Conservation (phyloP, 37 sponge, comb jelly and placozoan species). For the Corticium candelabrum region DNA sequence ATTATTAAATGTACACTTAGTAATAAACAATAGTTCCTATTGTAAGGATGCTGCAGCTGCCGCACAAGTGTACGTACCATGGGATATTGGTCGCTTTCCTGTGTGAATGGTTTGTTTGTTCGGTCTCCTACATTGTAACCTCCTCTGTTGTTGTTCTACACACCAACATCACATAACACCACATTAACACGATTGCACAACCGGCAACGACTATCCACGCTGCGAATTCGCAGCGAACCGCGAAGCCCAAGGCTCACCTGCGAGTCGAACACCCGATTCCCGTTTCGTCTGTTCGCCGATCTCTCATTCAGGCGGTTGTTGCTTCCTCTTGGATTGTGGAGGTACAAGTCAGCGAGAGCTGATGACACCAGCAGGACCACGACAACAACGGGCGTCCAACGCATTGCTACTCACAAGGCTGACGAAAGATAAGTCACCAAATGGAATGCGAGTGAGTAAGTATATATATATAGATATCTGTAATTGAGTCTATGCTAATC, state of each 20-base stretch:
- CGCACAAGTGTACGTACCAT: constrained; percentile 41
- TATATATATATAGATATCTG: not conserved
- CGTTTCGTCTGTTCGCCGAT: constrained; percentile 87
- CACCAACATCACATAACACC: not conserved
- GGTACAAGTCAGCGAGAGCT: constrained; percentile 59
- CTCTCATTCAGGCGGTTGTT: constrained; percentile 96
- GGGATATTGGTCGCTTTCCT: constrained; percentile 59
- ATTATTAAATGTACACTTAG: not conserved
- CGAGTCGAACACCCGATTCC: constrained; percentile 93
- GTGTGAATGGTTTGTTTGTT: constrained; percentile 21
- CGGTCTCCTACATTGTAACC: constrained; percentile 95
- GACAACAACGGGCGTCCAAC: too few relatives aligned
- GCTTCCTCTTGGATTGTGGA: constrained; percentile 95
- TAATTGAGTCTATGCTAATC: not conserved
- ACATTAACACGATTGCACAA: not conserved
- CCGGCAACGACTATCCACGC: not conserved
- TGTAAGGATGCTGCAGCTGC: not conserved
- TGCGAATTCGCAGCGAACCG: not conserved
- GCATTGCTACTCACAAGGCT: too few relatives aligned
- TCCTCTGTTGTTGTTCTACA: constrained; percentile 82
- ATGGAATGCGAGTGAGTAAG: not conserved
- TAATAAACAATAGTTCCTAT: not conserved
- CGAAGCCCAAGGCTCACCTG: constrained; percentile 59
- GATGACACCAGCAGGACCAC: constrained; percentile 2
- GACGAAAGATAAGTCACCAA: not conserved